Conservation (phyloP, 2,797 vertebrate genomes). For the Megaceryle alcyon region DNA sequence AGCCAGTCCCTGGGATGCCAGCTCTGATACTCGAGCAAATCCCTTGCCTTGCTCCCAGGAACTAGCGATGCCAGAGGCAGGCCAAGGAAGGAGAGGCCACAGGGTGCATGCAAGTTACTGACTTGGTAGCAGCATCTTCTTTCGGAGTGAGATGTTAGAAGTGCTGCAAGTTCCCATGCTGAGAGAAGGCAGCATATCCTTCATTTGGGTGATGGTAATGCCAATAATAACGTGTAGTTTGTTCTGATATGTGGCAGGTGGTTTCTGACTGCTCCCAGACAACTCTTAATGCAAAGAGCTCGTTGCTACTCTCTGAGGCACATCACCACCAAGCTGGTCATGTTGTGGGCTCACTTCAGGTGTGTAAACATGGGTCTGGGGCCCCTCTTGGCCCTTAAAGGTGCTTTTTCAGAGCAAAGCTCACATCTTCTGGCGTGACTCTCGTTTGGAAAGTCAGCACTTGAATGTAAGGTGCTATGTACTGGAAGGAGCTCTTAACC, state of each 20-base stretch:
- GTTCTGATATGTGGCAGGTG: neutral
- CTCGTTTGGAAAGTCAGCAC: neutral
- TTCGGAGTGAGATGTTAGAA: neutral
- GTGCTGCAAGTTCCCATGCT: neutral
- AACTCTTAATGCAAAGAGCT: neutral
- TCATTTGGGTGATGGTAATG: neutral
- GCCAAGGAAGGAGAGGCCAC: neutral
- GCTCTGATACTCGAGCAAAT: neutral
- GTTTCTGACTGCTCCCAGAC: neutral
- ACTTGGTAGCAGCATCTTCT: neutral
- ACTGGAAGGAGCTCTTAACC: neutral
- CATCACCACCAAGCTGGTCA: neutral
- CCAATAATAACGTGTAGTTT: neutral
- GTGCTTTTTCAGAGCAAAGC: neutral
- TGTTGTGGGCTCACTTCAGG: neutral
- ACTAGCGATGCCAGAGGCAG: neutral
- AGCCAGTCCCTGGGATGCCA: neutral
- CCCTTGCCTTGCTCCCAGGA: neutral
- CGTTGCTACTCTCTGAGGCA: neutral
- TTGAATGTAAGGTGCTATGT: neutral
- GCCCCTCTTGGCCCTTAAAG: neutral
- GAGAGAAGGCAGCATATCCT: neutral
- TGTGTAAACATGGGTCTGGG: neutral
- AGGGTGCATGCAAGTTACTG: neutral
- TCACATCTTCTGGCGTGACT: neutral